Base-by-base conservation (phyloP, 2,888 invertebrate genomes). In the Mimachlamys varia region DNA sequence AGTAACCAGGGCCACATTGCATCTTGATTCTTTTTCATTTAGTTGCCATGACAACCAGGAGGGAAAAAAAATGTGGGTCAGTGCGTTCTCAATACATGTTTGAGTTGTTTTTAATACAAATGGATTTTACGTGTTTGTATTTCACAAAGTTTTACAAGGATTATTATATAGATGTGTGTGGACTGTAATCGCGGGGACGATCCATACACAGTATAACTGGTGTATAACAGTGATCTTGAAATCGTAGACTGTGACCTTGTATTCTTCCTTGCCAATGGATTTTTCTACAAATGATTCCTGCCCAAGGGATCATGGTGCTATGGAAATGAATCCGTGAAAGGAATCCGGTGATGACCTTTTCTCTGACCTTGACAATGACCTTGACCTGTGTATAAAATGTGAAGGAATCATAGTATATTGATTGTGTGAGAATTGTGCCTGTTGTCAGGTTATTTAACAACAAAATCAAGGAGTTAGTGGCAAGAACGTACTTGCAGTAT, bases 1-100 rank as follows among this genome's bases (percentile, higher is more conserved):
- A 92, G 88, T 93, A 90, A 92, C 90, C 55, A 87, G 87, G 88
- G 33, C 27, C 27, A 89, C 38, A 88, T 89, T 88, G 76, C 76
- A 76, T 76, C 27, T 33, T 76, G 76, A 76, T 76, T 76, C 76
- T 76, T 88, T 88, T 89, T 89, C 53, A 55, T 89, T 49, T 87
- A 89, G 89, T 76, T 76, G 76, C 76, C 76, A 76, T 76, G 76
- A 76, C 76, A 76, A 76, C 76, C 76, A 76, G 33, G 76, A 76
- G 76, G 33, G n/a, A 33, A 76, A 27, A 33, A 76, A 76, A 44
- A 44, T 7, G 76, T 76, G 76, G 76, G 76, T 76, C 76, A 76
- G 13, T 76, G 76, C 27, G 76, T 33, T 76, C 33, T 76, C 76
- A 33, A 76, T 76, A 76, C 33, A 22, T 44, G 44, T 76, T 76